Conservation (phyloP, 2,888 invertebrate species). For the Leptopilina drosophilae region DNA sequence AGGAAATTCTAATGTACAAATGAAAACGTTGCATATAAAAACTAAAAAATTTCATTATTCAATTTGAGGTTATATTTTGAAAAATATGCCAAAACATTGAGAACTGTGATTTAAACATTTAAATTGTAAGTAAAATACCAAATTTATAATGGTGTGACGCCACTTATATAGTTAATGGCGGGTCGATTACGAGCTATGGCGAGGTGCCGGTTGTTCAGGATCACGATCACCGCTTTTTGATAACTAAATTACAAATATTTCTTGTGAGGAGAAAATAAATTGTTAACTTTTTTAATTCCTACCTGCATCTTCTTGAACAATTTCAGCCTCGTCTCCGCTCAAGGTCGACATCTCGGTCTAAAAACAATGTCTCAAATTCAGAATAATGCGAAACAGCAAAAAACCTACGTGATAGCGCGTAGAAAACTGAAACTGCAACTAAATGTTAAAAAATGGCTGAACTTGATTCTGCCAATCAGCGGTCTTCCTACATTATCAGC, state of each 20-base stretch:
- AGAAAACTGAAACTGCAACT: neutral
- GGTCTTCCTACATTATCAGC: no score
- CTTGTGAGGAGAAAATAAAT: neutral
- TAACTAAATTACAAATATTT: neutral
- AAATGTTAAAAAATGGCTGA: constrained; percentile 1
- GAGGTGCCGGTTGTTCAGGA: constrained; percentile 19
- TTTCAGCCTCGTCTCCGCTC: constrained; percentile 72
- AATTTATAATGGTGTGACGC: constrained; percentile 55
- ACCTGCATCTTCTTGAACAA: constrained; percentile 69
- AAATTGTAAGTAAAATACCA: neutral
- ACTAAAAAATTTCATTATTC: no score
- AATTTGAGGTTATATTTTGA: constrained; percentile 6
- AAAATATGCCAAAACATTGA: no score
- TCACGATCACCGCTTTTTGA: neutral
- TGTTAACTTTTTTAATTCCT: constrained; percentile 39
- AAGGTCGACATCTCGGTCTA: constrained; percentile 68
- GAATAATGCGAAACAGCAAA: constrained; percentile 5
- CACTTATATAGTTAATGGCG: constrained; percentile 69
- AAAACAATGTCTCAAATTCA: constrained; percentile 15
- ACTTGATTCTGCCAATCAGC: neutral
- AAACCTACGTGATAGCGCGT: constrained; percentile 18
- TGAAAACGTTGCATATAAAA: no score
- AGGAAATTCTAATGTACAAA: neutral
- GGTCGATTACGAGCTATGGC: constrained; percentile 49
- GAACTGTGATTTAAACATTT: neutral